Conservation (phyloP, 2,888 invertebrate species). For the Lampropteryx suffumata region DNA sequence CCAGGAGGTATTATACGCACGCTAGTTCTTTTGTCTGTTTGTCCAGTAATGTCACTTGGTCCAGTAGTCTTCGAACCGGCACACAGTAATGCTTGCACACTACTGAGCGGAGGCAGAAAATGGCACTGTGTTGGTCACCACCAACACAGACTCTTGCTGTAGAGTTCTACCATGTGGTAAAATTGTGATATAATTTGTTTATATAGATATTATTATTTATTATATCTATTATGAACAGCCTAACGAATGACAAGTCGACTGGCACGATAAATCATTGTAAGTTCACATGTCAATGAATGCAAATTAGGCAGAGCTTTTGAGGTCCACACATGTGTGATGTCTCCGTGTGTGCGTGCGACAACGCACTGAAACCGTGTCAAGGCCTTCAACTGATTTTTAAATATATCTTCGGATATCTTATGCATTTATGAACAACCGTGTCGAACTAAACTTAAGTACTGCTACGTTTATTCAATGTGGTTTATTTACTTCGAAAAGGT, state of each 20-base stretch:
- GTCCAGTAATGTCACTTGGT: too few species aligned
- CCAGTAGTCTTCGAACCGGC: too few species aligned
- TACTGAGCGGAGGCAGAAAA: too few species aligned
- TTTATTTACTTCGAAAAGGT: slow-evolving; percentile 29
- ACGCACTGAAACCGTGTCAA: slow-evolving; percentile 68
- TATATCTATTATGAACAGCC: background rate
- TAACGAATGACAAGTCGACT: background rate
- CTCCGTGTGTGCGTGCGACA: slow-evolving; percentile 48
- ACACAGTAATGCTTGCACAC: too few species aligned
- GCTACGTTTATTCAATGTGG: background rate
- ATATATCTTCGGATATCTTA: slow-evolving; percentile 44
- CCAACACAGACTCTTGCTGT: too few species aligned
- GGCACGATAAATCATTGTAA: slow-evolving; percentile 17
- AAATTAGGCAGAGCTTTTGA: slow-evolving; percentile 34
- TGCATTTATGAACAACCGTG: slow-evolving; percentile 30
- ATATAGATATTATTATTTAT: too few species aligned
- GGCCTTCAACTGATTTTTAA: slow-evolving; percentile 74
- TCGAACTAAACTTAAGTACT: slow-evolving; percentile 16
- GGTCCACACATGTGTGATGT: slow-evolving; percentile 27
- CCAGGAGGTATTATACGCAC: too few species aligned
- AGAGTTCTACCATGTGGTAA: too few species aligned
- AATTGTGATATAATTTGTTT: too few species aligned
- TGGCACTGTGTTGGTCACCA: too few species aligned
- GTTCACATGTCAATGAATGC: slow-evolving; percentile 27
- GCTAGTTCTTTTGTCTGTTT: too few species aligned